Evolutionary conservation across 2,797 vertebrate species (phyloP), one percentile per base, ranked within the genome.

Genomic region (Petrocephalus sullivani): DNA sequence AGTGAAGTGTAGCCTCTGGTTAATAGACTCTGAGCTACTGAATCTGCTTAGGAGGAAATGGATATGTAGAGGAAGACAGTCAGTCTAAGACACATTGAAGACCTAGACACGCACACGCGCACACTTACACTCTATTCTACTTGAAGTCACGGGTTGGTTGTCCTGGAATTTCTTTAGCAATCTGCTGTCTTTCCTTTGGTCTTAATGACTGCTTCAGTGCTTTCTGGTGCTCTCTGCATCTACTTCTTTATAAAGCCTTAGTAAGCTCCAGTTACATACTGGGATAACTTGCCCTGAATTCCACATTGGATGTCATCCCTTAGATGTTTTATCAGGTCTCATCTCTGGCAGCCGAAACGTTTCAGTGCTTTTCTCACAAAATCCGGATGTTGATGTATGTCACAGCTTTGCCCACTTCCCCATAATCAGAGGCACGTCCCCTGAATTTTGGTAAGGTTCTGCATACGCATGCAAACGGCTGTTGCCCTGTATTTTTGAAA

Each of bases 1-100:
- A 58, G 84, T 41, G 28, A 86, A 57, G 56, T 86, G 53, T 56
- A 85, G 23, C 16, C 84, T 1, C 54, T 19, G 84, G 51, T 86
- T 86, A 58, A 86, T 57, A 41, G 84, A 58, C 49, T 54, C 53
- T 14, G 82, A 85, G 84, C 56, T n/a, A 41, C 54, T 86, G 84
- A 86, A 60, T 53, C 37, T 28, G 81, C 81, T 83, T 51, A 83
- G 46, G 81, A 23, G 81, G 23, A 46, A 23, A 16, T 83, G 81
- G 81, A 83, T 49, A 19, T 16, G 23, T 37, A 12, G 16, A 4
- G 23, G 28, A 58, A 86, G 84, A 9, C 14, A 78, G 46, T 78
- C 14, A 78, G 46, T 46, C 37, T 9, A 16, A 78, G 14, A 78
- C 71, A 41, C 41, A 85, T 21, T 51, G n/a, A 54, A 56, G 10